phyloP scores from a whole-genome alignment of 2,797 vertebrate genomes.

The Rhinoraja longicauda region DNA sequence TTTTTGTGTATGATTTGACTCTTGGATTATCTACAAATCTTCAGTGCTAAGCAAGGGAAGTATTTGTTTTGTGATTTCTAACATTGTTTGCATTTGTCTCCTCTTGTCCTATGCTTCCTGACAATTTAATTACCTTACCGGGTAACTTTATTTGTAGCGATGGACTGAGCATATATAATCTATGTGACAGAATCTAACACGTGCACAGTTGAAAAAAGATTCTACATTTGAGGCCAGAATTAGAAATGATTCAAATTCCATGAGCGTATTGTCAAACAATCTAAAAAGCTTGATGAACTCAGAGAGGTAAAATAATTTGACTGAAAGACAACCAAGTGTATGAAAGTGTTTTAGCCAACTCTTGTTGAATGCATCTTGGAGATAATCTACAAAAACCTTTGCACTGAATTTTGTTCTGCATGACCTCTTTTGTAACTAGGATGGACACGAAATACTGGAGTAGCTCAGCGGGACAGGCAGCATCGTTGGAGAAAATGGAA shows the following conservation, averaged over 20 bases:
- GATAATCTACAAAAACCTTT: background rate
- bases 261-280: background rate
- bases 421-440: background rate
- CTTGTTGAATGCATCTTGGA: background rate
- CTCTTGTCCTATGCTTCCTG: background rate
- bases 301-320: background rate
- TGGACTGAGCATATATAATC: background rate
- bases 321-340: background rate
- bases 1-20: background rate
- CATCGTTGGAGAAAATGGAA: no score
- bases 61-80: background rate
- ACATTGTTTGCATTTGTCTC: background rate
- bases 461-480: no score
- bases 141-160: background rate
- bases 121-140: background rate
- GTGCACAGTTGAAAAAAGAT: background rate
- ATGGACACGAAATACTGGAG: no score
- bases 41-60: background rate
- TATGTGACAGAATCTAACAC: background rate
- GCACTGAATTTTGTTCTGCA: background rate
- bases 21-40: background rate
- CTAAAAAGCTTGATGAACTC: background rate
- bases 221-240: background rate
- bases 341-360: background rate
- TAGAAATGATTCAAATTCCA: background rate